Base-by-base conservation (phyloP, 2,888 invertebrate species). In the Agrochola lychnidis region DNA sequence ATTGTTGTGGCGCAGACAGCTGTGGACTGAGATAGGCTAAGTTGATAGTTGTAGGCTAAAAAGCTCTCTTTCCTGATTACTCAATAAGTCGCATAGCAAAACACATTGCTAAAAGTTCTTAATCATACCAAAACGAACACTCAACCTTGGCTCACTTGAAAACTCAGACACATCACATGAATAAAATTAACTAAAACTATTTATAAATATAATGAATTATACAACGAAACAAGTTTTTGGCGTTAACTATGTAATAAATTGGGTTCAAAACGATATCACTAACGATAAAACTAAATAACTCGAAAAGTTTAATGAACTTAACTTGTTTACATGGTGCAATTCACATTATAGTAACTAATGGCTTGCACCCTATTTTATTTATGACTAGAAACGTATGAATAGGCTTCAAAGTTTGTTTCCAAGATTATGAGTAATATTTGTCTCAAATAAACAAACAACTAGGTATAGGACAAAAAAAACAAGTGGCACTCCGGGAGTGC, bases 161-260 rank as follows among this genome's bases (percentile, higher is more conserved):
- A 57, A 48, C 42, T 57, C 59, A 70, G 72, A 78, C 62, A 67
- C 53, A 73, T 40, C 51, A 62, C 16, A 63, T 59, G 68, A 82
- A 68, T 81, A 68, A 45, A 66, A 78, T 83, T 69, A 71, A 64
- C 45, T 66, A 42, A 70, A 66, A 62, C 40, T 79, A 81, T 79
- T 64, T 79, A n/a, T 79, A 81, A 63, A 10, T 25, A 45, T 59
- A 61, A 48, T 56, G 9, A 30, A 25, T 57, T 63, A 56, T 5
- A 30, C 36, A 53, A 19, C 53, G 2, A 63, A 78, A 78, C 64
- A 16, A 51, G 83, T 66, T 82, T 81, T 51, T 68, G 30, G 59
- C 19, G 14, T 56, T 40, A 61, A 53, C 16, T 56, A 45, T 10
- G n/a, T 59, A 61, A 70, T 61, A 56, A 69, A 10, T 7, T 57